Conservation (phyloP, 2,888 invertebrate genomes). For the Odontothrips loti region DNA sequence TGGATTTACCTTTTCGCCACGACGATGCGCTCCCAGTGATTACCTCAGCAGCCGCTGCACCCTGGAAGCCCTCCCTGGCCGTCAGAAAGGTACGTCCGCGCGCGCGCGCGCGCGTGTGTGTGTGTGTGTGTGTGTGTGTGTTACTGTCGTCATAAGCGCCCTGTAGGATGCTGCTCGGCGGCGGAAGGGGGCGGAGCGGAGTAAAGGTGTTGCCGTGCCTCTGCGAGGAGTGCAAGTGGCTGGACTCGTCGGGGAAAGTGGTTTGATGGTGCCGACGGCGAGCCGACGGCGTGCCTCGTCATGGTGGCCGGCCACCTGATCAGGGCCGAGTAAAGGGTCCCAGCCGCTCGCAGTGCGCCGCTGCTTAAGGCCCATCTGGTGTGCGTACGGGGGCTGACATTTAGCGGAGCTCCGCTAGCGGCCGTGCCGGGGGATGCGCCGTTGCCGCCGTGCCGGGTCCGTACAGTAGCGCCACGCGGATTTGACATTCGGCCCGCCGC, state of each 20-base stretch:
- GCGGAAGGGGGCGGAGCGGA: neutral
- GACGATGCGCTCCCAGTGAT: neutral
- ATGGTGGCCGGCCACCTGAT: too few species aligned
- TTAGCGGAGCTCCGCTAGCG: too few species aligned
- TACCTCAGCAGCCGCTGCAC: neutral
- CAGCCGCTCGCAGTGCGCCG: too few species aligned
- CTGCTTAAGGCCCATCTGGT: too few species aligned
- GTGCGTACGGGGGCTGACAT: too few species aligned
- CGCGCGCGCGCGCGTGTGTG: neutral
- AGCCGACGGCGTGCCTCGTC: too few species aligned
- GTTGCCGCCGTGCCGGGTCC: too few species aligned
- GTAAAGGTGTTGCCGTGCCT: neutral
- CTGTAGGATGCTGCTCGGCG: neutral
- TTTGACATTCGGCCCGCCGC: neutral
- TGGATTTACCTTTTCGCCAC: neutral
- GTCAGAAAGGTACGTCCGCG: neutral
- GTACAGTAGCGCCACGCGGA: too few species aligned
- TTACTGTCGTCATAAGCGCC: neutral
- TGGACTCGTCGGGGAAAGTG: neutral
- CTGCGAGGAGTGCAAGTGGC: neutral
- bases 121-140: too few species aligned
- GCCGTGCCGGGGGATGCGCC: too few species aligned
- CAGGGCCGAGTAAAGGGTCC: too few species aligned
- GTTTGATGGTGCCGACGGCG: neutral
- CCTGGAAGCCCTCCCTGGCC: neutral